Evolutionary conservation across 1,140 invertebrate species (phyloP), one percentile per base, ranked within the genome.

Genomic region (Drosophila tropicalis): DNA sequence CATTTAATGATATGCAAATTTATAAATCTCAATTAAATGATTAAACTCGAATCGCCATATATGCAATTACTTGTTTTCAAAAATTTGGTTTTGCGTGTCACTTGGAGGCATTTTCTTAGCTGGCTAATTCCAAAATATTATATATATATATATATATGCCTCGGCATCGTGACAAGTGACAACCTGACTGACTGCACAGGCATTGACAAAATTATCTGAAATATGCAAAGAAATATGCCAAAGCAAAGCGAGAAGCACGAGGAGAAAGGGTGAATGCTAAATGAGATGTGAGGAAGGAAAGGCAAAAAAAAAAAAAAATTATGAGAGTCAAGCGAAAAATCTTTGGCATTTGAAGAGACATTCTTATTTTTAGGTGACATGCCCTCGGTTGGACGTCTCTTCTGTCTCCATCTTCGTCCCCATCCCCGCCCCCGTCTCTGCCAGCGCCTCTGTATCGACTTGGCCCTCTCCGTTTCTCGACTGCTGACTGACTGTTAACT

Each of bases 151-250:
- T 39, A 5, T 39, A 13, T 39, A 80, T 19, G 9, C 22, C 79
- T 54, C 61, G 72, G 65, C 76, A 67, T 58, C 71, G 76, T 91
- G 90, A 91, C 90, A 91, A 91, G 89, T 91, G 90, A 91, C 90
- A 91, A 90, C 85, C 78, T 84, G 84, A 89, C 84, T 91, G 90
- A 91, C 90, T 91, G 90, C 90, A 90, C 90, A 91, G 70, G 79
- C 83, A 91, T 91, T 91, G 90, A 91, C 90, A 91, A 91, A 91
- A 91, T 91, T 91, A 91, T 91, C 90, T 91, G 90, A 91, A 91
- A 90, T 90, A 91, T 91, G 84, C 90, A 87, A 61, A 84, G 78
- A 87, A 87, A 78, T 84, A 72, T 89, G 80, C 79, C 70, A 89
- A 70, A 58, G 67, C 51, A 17, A 34, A 67, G 54, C 44, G 17